These are phyloP conservation scores for Carpatolechia fugitivella DNA, from an alignment of 2,888 invertebrate genomes.

Conservation along the genomic window DNA sequence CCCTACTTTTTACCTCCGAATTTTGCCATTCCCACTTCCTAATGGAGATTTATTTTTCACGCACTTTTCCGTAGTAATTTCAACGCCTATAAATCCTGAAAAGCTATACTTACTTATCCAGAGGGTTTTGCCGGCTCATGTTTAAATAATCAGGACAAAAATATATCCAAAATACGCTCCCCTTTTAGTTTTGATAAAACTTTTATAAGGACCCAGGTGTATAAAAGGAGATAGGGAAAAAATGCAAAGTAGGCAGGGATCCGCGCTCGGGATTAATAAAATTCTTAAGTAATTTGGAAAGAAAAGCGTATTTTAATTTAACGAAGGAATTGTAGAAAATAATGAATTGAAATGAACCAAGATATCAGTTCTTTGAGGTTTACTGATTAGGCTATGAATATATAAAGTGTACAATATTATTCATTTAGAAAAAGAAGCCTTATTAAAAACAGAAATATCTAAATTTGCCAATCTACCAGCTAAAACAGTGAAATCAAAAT, in stretches of 20 bases:
- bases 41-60: conserved; percentile 17
- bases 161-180: not conserved
- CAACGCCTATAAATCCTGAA: not conserved
- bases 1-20: conserved; percentile 4
- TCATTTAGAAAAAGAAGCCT: too few species aligned
- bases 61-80: conserved; percentile 2
- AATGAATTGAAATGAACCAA: too few species aligned
- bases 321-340: not conserved
- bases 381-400: too few species aligned
- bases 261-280: conserved; percentile 2
- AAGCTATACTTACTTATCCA: not conserved
- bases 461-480: too few species aligned
- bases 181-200: conserved; percentile 8
- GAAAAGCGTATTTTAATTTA: not conserved
- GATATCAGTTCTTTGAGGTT: too few species aligned
- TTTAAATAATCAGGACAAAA: conserved; percentile 3
- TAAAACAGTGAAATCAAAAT: too few species aligned
- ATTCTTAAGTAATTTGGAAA: conserved; percentile 2
- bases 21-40: not conserved
- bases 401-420: too few species aligned
- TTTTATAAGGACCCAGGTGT: conserved; percentile 16
- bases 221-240: conserved; percentile 14
- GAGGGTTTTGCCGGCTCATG: not conserved
- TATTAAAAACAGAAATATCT: too few species aligned
- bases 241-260: conserved; percentile 16